These are phyloP conservation scores for Nylanderia fulva DNA, from an alignment of 1,140 invertebrate species.

Conservation along the genomic window DNA sequence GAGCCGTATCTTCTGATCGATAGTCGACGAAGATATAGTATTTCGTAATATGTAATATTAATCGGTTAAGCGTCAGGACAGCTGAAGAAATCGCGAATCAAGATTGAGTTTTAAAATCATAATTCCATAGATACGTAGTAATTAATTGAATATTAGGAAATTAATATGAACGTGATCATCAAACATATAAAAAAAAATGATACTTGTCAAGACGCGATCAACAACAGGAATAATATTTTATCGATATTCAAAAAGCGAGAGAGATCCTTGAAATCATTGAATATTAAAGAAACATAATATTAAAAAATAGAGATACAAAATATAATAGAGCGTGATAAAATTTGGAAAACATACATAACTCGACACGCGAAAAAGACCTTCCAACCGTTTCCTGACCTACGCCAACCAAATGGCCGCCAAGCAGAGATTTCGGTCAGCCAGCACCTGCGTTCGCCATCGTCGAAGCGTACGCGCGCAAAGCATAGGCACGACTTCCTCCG, in stretches of 20 bases:
- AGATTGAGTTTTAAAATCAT: not conserved
- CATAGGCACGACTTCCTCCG: slow-evolving; percentile 79
- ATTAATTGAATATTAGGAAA: not conserved
- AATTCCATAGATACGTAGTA: not conserved
- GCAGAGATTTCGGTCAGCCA: slow-evolving; percentile 32
- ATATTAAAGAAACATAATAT: no score
- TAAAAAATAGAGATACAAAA: no score
- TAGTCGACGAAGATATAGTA: slow-evolving; percentile 13
- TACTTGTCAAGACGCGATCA: not conserved
- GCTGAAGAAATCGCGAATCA: not conserved
- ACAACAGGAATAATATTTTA: not conserved
- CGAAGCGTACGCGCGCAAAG: slow-evolving; percentile 60
- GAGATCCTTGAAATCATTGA: not conserved
- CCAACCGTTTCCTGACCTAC: slow-evolving; percentile 6
- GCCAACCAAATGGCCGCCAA: slow-evolving; percentile 15
- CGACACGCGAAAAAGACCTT: not conserved
- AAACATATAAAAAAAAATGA: not conserved
- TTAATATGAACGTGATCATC: not conserved
- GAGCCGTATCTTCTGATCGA: not conserved
- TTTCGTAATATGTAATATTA: not conserved
- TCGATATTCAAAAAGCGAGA: not conserved
- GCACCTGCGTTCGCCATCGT: slow-evolving; percentile 51
- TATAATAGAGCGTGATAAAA: no score
- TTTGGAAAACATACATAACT: not conserved
- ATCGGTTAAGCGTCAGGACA: not conserved